phyloP scores from a whole-genome alignment of 2,888 invertebrate species.

The Anodontia alba region DNA sequence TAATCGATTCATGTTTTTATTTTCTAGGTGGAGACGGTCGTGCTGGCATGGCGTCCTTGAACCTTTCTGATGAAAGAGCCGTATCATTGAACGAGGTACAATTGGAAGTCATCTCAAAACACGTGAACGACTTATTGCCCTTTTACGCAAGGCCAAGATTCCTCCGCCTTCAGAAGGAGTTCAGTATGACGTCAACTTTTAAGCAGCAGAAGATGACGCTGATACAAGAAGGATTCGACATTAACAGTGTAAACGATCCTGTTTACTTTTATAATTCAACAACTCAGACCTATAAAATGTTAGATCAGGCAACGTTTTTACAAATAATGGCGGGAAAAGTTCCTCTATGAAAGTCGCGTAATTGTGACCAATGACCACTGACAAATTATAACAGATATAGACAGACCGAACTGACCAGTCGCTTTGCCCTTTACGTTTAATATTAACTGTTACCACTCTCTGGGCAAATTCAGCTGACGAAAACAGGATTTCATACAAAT shows the following conservation, averaged over 20 bases:
- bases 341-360: slow-evolving; percentile 22
- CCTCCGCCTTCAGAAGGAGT: slow-evolving; percentile 45
- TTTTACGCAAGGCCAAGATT: slow-evolving; percentile 71
- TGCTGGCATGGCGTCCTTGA: slow-evolving; percentile 78
- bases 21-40: slow-evolving; percentile 69
- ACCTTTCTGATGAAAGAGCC: slow-evolving; percentile 44
- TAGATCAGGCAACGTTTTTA: slow-evolving; percentile 16
- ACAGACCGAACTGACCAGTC: too few species aligned
- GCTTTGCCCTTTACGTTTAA: too few species aligned
- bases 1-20: too few species aligned
- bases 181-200: slow-evolving; percentile 55
- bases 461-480: too few species aligned
- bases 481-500: too few species aligned
- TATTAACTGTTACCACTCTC: too few species aligned
- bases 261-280: slow-evolving; percentile 40
- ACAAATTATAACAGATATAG: too few species aligned
- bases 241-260: slow-evolving; percentile 20
- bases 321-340: slow-evolving; percentile 29
- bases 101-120: slow-evolving; percentile 47
- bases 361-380: too few species aligned
- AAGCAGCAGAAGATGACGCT: slow-evolving; percentile 49
- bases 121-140: slow-evolving; percentile 66
- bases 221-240: slow-evolving; percentile 49
- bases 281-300: slow-evolving; percentile 20
- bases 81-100: slow-evolving; percentile 27